Evolutionary conservation across 2,113 vertebrate genomes (phyloP), one percentile per base, ranked within the genome.

Genomic region (Protobothrops mucrosquamatus): DNA sequence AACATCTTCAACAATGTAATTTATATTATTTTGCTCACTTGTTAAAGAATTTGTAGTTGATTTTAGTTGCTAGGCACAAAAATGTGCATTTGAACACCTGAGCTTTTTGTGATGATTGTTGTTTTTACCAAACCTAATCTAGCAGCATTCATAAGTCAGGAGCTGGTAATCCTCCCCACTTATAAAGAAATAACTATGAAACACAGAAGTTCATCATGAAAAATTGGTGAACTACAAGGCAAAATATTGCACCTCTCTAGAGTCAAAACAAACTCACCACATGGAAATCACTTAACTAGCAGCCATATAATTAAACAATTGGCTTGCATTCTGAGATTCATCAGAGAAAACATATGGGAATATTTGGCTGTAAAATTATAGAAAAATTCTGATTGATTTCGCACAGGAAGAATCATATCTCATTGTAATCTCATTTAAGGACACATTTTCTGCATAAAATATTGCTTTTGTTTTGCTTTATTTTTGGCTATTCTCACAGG

Each of bases 311-410:
- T 69, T 89, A 90, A 85, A 14, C 11, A n/a, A 86, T n/a, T 91
- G 0, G 18, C n/a, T 81, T 89, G 88, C 23, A 56, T 89, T 89
- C 74, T 93, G 89, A 87, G 91, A 26, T 88, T 11, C 43, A 94
- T 90, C 46, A 91, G 90, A 87, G 0, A 7, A 0, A 29, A 18
- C 0, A 0, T 23, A 91, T 89, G 39, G 87, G 6, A 93, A 91
- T 89, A 69, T 3, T 85, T 57, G 22, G 54, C 54, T 81, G 24
- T 59, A 56, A 91, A 88, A 51, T 61, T 92, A 55, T 29, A 14
- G 5, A n/a, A 18, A 51, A 15, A 43, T 39, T 92, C 34, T 61
- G 55, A 56, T 3, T 43, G 85, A 39, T 20, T 85, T 89, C 86
- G 48, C 34, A 26, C 2, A 3, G 46, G 43, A 22, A 20, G 23